Evolutionary conservation across 37 sponge, comb jelly and placozoan species (phyloP).

Genomic region (Beroe forskalii): DNA sequence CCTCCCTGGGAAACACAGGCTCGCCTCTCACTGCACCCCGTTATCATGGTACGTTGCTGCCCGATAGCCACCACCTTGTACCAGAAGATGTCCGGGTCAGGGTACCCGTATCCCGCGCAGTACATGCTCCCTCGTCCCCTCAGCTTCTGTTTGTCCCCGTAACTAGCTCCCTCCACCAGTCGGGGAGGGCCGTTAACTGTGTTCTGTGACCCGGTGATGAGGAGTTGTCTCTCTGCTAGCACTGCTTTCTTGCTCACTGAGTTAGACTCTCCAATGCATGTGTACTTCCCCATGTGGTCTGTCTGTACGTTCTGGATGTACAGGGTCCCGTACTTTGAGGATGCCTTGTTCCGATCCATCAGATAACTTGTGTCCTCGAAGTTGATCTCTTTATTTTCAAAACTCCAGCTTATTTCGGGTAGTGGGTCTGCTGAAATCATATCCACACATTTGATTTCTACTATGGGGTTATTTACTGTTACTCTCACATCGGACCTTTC

Average conservation of each 20-base stretch:
- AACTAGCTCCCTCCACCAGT: conserved; percentile 1
- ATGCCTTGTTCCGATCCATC: conserved; percentile 1
- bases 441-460: conserved; percentile 16
- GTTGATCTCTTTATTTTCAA: background rate
- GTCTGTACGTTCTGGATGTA: conserved; percentile 42
- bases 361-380: conserved; percentile 6
- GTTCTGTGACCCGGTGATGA: conserved; percentile 48
- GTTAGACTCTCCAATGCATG: conserved; percentile 5
- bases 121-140: background rate
- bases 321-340: conserved; percentile 1
- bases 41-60: background rate
- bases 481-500: background rate
- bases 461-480: background rate
- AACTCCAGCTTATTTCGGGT: conserved; percentile 13
- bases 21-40: background rate
- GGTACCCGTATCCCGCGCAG: conserved; percentile 60
- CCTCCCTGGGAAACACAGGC: conserved; percentile 31
- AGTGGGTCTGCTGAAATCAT: background rate
- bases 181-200: conserved; percentile 23
- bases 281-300: conserved; percentile 28
- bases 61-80: conserved; percentile 33
- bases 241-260: background rate
- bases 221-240: background rate
- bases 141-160: conserved; percentile 14
- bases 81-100: conserved; percentile 32